These are phyloP conservation scores for Typhlomys cinereus DNA, from an alignment of 2,113 vertebrate species.

Conservation along the genomic window DNA sequence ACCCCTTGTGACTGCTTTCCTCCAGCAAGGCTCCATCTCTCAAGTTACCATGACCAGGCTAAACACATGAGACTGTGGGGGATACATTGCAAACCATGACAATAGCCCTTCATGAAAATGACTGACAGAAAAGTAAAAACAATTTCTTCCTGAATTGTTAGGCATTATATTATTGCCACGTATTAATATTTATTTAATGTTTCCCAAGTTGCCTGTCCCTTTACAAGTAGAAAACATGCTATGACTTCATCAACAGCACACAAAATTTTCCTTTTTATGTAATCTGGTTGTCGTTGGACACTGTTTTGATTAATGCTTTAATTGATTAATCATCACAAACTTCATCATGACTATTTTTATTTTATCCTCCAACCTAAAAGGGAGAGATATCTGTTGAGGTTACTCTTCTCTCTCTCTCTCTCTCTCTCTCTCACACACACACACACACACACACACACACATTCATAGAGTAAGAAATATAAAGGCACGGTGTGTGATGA, in stretches of 20 bases:
- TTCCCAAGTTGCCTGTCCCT: not conserved
- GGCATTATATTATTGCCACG: not conserved
- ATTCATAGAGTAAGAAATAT: not conserved
- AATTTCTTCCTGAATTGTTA: slow-evolving; percentile 19
- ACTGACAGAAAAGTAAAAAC: not conserved
- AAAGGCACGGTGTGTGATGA: not conserved
- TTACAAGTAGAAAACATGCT: not conserved
- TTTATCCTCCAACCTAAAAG: not conserved
- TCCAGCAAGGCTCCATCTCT: too few relatives aligned
- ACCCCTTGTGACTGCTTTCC: too few relatives aligned
- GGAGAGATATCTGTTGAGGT: not conserved
- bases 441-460: too few relatives aligned
- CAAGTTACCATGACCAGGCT: too few relatives aligned
- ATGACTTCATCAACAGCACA: not conserved
- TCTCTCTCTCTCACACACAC: too few relatives aligned
- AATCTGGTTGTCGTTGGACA: not conserved
- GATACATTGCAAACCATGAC: too few relatives aligned
- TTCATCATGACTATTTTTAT: not conserved
- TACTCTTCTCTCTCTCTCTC: too few relatives aligned
- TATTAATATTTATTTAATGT: slow-evolving; percentile 5
- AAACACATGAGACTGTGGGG: too few relatives aligned
- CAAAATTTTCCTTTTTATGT: not conserved
- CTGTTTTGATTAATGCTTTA: not conserved
- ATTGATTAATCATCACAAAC: not conserved
- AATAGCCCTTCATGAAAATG: too few relatives aligned